A percentile compares a stretch with the other conserved stretches of the same genome.
phyloP scores from a whole-genome alignment of 2,797 vertebrate species.

The Manis crassicaudata region DNA sequence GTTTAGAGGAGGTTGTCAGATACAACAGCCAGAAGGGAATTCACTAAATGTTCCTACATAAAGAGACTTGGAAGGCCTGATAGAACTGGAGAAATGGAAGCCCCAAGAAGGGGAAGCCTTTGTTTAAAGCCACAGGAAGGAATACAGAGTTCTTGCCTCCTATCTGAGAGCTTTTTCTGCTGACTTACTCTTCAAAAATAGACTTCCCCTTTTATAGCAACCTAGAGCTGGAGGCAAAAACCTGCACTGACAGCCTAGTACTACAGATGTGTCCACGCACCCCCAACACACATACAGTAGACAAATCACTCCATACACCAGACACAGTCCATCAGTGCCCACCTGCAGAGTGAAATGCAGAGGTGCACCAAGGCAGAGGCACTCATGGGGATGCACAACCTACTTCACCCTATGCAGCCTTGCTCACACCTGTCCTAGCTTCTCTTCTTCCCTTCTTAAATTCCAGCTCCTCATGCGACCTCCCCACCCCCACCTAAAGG shows the following conservation, averaged over 20 bases:
- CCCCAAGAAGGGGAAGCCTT: not conserved
- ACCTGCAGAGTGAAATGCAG: not conserved
- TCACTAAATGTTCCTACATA: not conserved
- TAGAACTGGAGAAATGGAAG: not conserved
- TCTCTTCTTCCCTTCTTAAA: not conserved
- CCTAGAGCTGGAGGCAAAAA: not conserved
- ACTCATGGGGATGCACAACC: accelerated
- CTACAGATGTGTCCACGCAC: not conserved
- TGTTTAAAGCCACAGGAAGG: not conserved
- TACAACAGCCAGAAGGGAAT: not conserved
- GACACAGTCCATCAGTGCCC: not conserved
- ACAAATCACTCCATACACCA: not conserved
- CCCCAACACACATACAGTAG: not conserved
- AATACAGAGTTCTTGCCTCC: not conserved
- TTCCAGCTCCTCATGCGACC: not conserved
- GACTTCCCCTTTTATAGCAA: not conserved
- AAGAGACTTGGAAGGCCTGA: not conserved
- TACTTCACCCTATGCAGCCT: not conserved
- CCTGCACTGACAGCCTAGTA: not conserved
- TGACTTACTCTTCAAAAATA: not conserved
- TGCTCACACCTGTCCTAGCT: not conserved
- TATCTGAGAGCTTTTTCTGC: not conserved
- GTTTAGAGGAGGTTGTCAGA: not conserved
- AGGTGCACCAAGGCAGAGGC: not conserved
- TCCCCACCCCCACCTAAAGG: not conserved